phyloP scores from a whole-genome alignment of 2,888 invertebrate species.

The Caenorhabditis sp. region DNA sequence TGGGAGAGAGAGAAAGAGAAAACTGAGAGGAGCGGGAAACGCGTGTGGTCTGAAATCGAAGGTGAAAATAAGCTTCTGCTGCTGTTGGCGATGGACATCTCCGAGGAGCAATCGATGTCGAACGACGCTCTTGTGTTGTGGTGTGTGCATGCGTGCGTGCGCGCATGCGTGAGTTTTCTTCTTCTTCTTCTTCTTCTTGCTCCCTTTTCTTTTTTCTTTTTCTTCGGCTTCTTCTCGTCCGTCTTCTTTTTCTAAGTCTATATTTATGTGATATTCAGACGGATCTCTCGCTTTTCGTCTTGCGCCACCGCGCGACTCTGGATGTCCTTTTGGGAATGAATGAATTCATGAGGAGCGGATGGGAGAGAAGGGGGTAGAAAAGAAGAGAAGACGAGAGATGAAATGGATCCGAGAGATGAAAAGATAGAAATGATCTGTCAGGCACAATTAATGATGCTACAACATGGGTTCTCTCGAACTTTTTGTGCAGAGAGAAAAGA shows the following conservation, averaged over 20 bases:
- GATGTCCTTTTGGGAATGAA: slow-evolving; percentile 26
- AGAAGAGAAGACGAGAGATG: slow-evolving; percentile 3
- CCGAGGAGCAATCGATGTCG: slow-evolving; percentile 39
- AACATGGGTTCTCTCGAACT: slow-evolving; percentile 10
- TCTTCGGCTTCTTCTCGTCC: slow-evolving; percentile 30
- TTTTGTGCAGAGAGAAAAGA: neutral
- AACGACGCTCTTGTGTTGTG: slow-evolving; percentile 44
- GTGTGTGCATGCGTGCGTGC: slow-evolving; percentile 20
- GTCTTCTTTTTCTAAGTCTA: slow-evolving; percentile 42
- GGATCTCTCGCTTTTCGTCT: slow-evolving; percentile 32
- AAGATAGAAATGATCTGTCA: slow-evolving; percentile 7
- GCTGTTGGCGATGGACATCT: slow-evolving; percentile 7
- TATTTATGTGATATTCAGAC: slow-evolving; percentile 40
- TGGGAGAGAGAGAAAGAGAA: too few relatives aligned
- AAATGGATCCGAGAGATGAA: slow-evolving; percentile 2
- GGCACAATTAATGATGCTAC: slow-evolving; percentile 24
- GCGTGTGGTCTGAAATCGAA: slow-evolving; percentile 7
- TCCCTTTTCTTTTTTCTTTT: slow-evolving; percentile 31
- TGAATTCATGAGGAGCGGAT: slow-evolving; percentile 52
- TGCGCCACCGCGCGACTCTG: neutral
- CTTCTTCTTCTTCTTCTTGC: slow-evolving; percentile 39
- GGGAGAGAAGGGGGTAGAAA: slow-evolving; percentile 2
- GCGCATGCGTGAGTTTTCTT: slow-evolving; percentile 41
- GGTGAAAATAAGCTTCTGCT: slow-evolving; percentile 9
- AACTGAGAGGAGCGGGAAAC: neutral